Evolutionary conservation across 2,888 invertebrate species (phyloP), one percentile per base, ranked within the genome.

Genomic region (Chouioia cunea): DNA sequence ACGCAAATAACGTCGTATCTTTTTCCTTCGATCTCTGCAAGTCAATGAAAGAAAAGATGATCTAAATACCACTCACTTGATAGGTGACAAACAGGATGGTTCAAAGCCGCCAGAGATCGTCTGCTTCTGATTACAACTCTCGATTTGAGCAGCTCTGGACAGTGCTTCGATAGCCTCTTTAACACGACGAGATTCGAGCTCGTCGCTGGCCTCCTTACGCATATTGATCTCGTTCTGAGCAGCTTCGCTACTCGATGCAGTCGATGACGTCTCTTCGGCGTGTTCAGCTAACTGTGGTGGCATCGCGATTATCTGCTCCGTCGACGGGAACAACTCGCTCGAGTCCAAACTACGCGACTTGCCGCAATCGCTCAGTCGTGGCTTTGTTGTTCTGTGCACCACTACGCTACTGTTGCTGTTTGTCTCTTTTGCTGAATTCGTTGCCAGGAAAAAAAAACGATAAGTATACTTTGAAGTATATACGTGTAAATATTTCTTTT

Each of bases 301-400:
- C 20, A 77, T 71, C 18, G 71, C 63, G 0, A 79, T 73, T n/a
- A 85, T 82, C 14, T 82, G 83, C 62, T 89, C 88, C 47, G 86
- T 87, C 44, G 88, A 87, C 6, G 90, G 89, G 57, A 93, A 89
- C 77, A 95, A 88, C 82, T 95, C 95, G 79, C 94, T 93, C 0
- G 95, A 95, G 82, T 96, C 96, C 50, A 96, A 87, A 79, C 95
- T 95, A 77, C 92, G 92, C 0, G 95, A 95, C 83, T 94, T 93
- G 0, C 93, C 93, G 78, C 92, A 93, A 75, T 90, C 90, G 70
- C 90, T 90, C 54, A 93, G 85, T 71, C 89, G 87, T 0, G 91
- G 85, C 73, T 85, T 83, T 0, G 80, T 77, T 18, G 70, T 77
- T 60, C 83, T 81, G 64, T 84, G 81, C 4, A 79, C 80, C 23